These are phyloP conservation scores for Stegostoma tigrinum DNA, from an alignment of 2,113 vertebrate genomes.

Conservation along the genomic window DNA sequence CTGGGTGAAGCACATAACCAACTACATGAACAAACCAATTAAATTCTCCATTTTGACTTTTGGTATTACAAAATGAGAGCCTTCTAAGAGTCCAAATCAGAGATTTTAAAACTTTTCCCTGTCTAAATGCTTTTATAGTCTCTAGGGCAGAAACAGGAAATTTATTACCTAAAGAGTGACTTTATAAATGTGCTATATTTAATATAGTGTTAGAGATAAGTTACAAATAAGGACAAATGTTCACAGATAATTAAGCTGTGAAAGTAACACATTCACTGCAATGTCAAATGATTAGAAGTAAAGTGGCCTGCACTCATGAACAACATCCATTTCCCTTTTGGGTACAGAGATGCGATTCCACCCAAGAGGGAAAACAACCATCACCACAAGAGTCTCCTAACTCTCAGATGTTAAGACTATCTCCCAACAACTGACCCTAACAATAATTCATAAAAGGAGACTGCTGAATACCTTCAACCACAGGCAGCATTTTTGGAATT, in stretches of 20 bases:
- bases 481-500: not conserved
- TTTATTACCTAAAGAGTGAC: not conserved
- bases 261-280: not conserved
- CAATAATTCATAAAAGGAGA: not conserved
- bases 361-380: not conserved
- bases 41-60: not conserved
- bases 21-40: not conserved
- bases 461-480: not conserved
- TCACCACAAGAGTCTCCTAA: not conserved
- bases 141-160: not conserved
- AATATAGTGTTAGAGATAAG: not conserved
- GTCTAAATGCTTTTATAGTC: not conserved
- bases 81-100: not conserved
- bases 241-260: not conserved
- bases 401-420: not conserved
- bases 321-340: not conserved
- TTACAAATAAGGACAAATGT: not conserved
- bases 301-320: not conserved
- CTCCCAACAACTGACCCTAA: not conserved
- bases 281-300: not conserved
- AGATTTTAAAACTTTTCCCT: not conserved
- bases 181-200: not conserved
- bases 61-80: not conserved
- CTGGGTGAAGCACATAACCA: not conserved
- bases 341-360: not conserved